Conservation (phyloP, 2,888 invertebrate species). For the Drosophila dives region DNA sequence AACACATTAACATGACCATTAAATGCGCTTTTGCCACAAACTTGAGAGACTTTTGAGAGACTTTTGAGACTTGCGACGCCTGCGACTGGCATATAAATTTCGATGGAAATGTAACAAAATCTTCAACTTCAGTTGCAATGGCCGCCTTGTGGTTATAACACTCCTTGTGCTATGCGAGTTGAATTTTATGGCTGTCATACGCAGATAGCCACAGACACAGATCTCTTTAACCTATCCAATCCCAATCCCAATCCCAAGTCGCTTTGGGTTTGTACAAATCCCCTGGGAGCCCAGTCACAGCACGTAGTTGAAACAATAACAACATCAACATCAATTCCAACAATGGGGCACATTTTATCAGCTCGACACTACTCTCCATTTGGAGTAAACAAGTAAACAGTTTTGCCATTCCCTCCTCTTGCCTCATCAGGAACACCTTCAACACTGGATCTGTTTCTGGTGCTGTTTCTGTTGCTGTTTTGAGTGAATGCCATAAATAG, state of each 20-base stretch:
- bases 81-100: slow-evolving; percentile 37
- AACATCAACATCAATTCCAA: slow-evolving; percentile 6
- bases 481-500: slow-evolving; percentile 70
- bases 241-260: no score
- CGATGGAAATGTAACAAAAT: slow-evolving; percentile 41
- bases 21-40: slow-evolving; percentile 43
- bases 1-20: slow-evolving; percentile 73
- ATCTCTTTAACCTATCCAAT: not conserved
- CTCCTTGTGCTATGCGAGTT: slow-evolving; percentile 57
- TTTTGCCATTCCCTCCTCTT: slow-evolving; percentile 33
- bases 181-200: slow-evolving; percentile 77
- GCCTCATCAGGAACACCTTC: not conserved
- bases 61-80: not conserved
- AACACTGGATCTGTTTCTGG: not conserved
- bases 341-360: slow-evolving; percentile 60
- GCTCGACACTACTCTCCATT: slow-evolving; percentile 70
- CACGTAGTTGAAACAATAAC: slow-evolving; percentile 58
- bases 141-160: slow-evolving; percentile 73
- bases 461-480: slow-evolving; percentile 24
- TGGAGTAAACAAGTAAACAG: slow-evolving; percentile 74
- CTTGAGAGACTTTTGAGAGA: slow-evolving; percentile 1
- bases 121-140: slow-evolving; percentile 63
- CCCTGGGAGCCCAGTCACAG: slow-evolving; percentile 67
- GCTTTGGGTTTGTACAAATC: slow-evolving; percentile 49
- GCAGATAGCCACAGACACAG: slow-evolving; percentile 59